phyloP scores from a whole-genome alignment of 1,140 invertebrate genomes.

The Scaptomyza montana region DNA sequence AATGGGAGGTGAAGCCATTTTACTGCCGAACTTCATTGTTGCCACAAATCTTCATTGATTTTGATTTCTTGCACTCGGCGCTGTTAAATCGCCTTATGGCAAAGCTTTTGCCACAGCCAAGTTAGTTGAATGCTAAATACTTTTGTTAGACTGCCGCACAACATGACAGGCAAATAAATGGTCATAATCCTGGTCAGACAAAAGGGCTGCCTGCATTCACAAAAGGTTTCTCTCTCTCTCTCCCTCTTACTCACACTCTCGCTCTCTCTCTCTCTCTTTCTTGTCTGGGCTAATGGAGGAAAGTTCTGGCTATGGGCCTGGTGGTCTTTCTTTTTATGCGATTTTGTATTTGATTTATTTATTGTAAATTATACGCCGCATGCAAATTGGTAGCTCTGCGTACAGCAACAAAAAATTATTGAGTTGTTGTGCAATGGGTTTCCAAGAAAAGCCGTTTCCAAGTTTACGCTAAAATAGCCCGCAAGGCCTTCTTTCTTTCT shows the following conservation, averaged over 20 bases:
- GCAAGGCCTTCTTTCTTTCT: constrained; percentile 26
- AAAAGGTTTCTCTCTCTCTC: constrained; percentile 21
- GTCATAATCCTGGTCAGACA: constrained; percentile 74
- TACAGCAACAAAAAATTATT: constrained; percentile 49
- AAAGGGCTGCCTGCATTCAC: constrained; percentile 40
- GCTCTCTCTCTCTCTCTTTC: constrained; percentile 14
- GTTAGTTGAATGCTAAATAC: constrained; percentile 38
- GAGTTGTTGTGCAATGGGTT: constrained; percentile 64
- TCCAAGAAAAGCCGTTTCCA: constrained; percentile 42
- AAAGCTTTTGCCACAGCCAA: constrained; percentile 41
- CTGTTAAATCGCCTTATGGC: constrained; percentile 68
- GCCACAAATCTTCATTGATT: constrained; percentile 71
- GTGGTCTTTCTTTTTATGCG: constrained; percentile 61
- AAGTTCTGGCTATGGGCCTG: constrained; percentile 43
- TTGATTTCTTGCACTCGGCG: constrained; percentile 62
- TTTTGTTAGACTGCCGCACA: constrained; percentile 44
- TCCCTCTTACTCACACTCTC: constrained; percentile 38
- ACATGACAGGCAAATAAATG: constrained; percentile 74
- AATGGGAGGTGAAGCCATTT: constrained; percentile 42
- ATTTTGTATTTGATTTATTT: constrained; percentile 79
- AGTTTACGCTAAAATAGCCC: constrained; percentile 25
- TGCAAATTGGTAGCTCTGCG: constrained; percentile 63
- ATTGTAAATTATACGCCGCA: constrained; percentile 60
- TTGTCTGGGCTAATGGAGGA: constrained; percentile 30
- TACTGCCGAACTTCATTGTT: constrained; percentile 36